Evolutionary conservation across 2,797 vertebrate genomes (phyloP).

Genomic region (Xenentodon cancila): DNA sequence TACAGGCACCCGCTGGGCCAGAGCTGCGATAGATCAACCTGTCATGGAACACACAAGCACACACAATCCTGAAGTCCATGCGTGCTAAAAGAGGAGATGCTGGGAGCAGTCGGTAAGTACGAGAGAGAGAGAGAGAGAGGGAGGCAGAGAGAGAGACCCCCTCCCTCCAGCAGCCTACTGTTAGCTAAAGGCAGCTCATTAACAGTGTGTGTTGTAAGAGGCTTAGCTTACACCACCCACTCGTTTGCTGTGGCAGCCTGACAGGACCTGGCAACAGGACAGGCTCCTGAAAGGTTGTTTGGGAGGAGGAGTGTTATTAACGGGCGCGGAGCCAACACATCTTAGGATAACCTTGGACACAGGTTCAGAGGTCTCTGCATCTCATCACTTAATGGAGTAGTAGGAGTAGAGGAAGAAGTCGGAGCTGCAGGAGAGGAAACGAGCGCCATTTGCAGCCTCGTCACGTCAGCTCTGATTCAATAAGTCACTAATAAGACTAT

Average conservation of each 20-base stretch:
- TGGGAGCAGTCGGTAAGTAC: slow-evolving; percentile 27
- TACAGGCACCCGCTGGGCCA: slow-evolving; percentile 68
- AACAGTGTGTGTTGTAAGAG: slow-evolving; percentile 68
- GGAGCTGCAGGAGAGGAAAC: slow-evolving; percentile 37
- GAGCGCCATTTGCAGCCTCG: slow-evolving; percentile 47
- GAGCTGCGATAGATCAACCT: slow-evolving; percentile 78
- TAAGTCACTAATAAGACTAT: slow-evolving; percentile 3
- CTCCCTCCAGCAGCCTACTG: slow-evolving; percentile 47
- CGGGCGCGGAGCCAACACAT: slow-evolving; percentile 63
- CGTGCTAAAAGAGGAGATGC: slow-evolving; percentile 43
- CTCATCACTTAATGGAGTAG: slow-evolving; percentile 68
- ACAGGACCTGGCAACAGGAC: slow-evolving; percentile 70
- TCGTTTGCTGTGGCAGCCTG: slow-evolving; percentile 71
- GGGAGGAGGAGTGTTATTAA: slow-evolving; percentile 56
- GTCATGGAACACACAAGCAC: slow-evolving; percentile 59
- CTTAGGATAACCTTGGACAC: slow-evolving; percentile 72
- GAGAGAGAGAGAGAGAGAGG: slow-evolving; percentile 48
- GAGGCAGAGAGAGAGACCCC: slow-evolving; percentile 43
- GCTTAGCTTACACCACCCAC: slow-evolving; percentile 68
- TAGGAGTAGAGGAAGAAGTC: slow-evolving; percentile 41
- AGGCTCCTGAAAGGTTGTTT: slow-evolving; percentile 62
- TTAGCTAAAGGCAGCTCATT: slow-evolving; percentile 79
- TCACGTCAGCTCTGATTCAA: slow-evolving; percentile 19
- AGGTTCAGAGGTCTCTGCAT: slow-evolving; percentile 71
- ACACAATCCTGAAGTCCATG: slow-evolving; percentile 11